phyloP scores from a whole-genome alignment of 2,888 invertebrate genomes.

The Tridacna crocea region DNA sequence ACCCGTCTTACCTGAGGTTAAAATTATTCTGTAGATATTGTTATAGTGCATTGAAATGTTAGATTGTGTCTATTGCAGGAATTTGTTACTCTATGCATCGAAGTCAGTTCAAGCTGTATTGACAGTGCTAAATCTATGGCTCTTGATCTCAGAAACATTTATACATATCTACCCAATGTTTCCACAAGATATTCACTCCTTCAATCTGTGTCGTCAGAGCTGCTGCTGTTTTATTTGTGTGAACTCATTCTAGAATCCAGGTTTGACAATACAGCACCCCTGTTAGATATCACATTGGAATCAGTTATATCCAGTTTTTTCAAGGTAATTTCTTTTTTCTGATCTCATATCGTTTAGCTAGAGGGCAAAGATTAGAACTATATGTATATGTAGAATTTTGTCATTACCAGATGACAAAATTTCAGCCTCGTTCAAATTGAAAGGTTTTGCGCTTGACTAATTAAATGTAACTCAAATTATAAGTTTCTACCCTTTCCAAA shows the following conservation, averaged over 20 bases:
- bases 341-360: background rate
- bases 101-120: conserved; percentile 63
- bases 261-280: conserved; percentile 54
- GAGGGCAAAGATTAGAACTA: background rate
- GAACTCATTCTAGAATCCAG: conserved; percentile 65
- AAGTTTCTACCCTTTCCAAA: background rate
- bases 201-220: conserved; percentile 61
- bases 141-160: conserved; percentile 60
- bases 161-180: conserved; percentile 64
- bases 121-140: conserved; percentile 67
- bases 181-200: conserved; percentile 64
- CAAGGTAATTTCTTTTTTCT: conserved; percentile 34
- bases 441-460: too few relatives aligned
- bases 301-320: conserved; percentile 65
- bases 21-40: too few relatives aligned
- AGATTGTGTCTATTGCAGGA: conserved; percentile 48
- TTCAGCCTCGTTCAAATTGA: too few relatives aligned
- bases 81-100: conserved; percentile 61
- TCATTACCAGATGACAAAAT: background rate
- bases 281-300: conserved; percentile 60
- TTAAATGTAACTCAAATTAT: too few relatives aligned
- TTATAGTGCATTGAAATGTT: background rate
- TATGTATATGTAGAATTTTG: background rate
- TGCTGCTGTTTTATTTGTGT: conserved; percentile 65
- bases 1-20: too few relatives aligned